Evolutionary conservation across 2,113 vertebrate species (phyloP).

Genomic region (Pica pica): DNA sequence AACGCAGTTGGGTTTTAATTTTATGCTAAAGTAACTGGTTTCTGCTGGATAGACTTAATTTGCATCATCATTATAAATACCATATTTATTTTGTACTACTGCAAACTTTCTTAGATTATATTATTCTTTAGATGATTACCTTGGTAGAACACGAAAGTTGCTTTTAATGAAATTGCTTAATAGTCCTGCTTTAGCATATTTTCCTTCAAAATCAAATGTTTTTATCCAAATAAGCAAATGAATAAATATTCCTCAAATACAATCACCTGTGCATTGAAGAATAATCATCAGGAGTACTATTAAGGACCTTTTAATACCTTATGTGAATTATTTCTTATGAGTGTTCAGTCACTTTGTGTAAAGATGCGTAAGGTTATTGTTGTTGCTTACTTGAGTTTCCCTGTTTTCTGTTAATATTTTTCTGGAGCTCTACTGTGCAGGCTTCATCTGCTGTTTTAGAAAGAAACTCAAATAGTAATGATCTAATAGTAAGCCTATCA

Average conservation of each 20-base stretch:
- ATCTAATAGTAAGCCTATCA: neutral
- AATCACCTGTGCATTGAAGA: neutral
- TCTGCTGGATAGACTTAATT: conserved; percentile 24
- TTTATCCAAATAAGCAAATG: conserved; percentile 44
- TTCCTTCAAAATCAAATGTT: conserved; percentile 26
- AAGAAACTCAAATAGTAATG: neutral
- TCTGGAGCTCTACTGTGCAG: neutral
- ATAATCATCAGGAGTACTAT: neutral
- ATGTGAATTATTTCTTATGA: neutral
- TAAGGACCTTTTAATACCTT: neutral
- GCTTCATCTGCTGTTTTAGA: neutral
- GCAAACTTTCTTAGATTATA: conserved; percentile 33
- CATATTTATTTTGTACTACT: conserved; percentile 26
- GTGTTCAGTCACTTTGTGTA: neutral
- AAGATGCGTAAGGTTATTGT: neutral
- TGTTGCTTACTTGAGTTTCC: neutral
- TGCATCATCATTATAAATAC: conserved; percentile 3
- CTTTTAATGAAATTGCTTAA: conserved; percentile 45
- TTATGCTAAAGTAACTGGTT: conserved; percentile 21
- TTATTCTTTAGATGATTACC: conserved; percentile 1
- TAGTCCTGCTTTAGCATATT: conserved; percentile 30
- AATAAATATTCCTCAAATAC: conserved; percentile 18
- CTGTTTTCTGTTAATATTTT: neutral
- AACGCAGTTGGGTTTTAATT: conserved; percentile 36
- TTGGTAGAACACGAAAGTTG: neutral